Evolutionary conservation across 2,797 vertebrate genomes (phyloP).

Genomic region (Podarcis lilfordi): DNA sequence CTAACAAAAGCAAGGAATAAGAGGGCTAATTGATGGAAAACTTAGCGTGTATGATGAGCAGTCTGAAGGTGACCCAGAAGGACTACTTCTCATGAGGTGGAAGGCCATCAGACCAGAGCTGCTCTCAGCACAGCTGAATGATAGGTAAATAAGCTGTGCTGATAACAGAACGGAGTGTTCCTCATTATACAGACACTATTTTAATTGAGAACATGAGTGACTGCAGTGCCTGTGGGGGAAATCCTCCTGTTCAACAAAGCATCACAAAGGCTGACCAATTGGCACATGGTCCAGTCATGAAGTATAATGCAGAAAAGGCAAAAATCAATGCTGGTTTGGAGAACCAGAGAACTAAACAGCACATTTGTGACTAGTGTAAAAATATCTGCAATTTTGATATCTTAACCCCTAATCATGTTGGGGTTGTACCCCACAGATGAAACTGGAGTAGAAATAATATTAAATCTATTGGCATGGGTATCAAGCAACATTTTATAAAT

Average conservation of each 20-base stretch:
- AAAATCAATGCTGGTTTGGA: background rate
- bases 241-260: slow-evolving; percentile 5
- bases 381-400: background rate
- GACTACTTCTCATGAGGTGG: background rate
- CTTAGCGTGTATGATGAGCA: background rate
- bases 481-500: background rate
- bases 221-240: background rate
- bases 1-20: background rate
- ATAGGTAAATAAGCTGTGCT: background rate
- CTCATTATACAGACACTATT: slow-evolving; percentile 1
- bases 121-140: background rate
- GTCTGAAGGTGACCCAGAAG: background rate
- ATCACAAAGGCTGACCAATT: background rate
- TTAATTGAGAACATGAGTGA: background rate
- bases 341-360: background rate
- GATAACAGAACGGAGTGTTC: background rate
- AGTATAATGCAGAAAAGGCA: background rate
- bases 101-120: background rate
- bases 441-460: background rate
- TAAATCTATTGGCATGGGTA: background rate
- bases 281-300: background rate
- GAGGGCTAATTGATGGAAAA: background rate
- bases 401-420: background rate
- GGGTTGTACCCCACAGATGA: background rate
- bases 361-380: background rate